phyloP scores from a whole-genome alignment of 2,113 vertebrate species.

The Uria lomvia region DNA sequence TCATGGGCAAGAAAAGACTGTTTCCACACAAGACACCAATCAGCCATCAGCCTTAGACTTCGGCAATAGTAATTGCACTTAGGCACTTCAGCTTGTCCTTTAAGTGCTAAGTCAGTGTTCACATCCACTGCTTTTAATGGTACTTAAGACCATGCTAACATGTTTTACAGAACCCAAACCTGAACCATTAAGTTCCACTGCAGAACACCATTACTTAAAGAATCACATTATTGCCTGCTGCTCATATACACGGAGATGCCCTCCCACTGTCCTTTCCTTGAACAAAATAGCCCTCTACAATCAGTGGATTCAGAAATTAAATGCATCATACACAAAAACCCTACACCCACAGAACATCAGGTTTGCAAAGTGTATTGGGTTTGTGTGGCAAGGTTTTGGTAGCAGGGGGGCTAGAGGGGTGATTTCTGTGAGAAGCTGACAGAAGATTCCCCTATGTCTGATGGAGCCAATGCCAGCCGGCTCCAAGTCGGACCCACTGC shows the following conservation, averaged over 20 bases:
- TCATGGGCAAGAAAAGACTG: not conserved
- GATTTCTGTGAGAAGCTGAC: not conserved
- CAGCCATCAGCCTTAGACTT: not conserved
- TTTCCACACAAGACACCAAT: not conserved
- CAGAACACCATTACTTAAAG: not conserved
- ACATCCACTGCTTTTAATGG: not conserved
- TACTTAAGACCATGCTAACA: not conserved
- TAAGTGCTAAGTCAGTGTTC: not conserved
- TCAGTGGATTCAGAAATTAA: not conserved
- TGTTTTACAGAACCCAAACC: not conserved
- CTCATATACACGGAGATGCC: not conserved
- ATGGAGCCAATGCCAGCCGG: not conserved
- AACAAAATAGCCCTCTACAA: not conserved
- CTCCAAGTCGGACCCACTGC: fast-evolving
- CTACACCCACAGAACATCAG: not conserved
- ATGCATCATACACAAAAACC: not conserved
- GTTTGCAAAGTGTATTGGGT: not conserved
- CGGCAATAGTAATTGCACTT: not conserved
- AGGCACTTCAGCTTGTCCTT: not conserved
- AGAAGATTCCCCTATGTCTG: not conserved
- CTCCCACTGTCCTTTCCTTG: not conserved
- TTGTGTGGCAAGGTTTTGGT: not conserved
- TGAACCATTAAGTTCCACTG: not conserved
- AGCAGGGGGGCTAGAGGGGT: not conserved
- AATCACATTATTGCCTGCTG: not conserved